phyloP scores from a whole-genome alignment of 2,113 vertebrate species.

The Vombatus ursinus region DNA sequence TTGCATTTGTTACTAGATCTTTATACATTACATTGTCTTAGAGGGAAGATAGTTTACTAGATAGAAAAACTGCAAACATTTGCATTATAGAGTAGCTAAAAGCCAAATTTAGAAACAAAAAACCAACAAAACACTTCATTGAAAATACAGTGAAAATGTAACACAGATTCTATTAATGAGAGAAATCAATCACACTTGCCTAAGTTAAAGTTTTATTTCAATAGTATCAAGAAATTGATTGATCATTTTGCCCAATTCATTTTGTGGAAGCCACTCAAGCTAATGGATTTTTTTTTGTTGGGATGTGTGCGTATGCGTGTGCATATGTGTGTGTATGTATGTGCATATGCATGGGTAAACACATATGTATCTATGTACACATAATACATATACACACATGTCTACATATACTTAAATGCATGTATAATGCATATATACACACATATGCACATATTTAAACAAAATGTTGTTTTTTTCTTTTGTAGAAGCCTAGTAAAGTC shows the following conservation, averaged over 20 bases:
- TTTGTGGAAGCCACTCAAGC: slow-evolving; percentile 73
- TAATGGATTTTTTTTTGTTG: background rate
- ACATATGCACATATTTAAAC: background rate
- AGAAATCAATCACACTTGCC: background rate
- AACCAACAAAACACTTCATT: slow-evolving; percentile 60
- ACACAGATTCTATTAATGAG: background rate
- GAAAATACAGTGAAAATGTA: background rate
- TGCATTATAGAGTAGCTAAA: slow-evolving; percentile 72
- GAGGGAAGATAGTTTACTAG: slow-evolving; percentile 69
- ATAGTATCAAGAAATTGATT: slow-evolving; percentile 81
- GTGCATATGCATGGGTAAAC: background rate
- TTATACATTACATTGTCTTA: slow-evolving; percentile 9
- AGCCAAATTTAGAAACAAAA: slow-evolving; percentile 69
- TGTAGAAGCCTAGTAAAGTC: slow-evolving; percentile 68
- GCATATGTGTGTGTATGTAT: background rate
- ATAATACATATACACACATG: background rate
- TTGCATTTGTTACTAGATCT: slow-evolving; percentile 20
- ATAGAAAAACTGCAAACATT: slow-evolving; percentile 71
- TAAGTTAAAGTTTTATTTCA: background rate
- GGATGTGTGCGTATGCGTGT: background rate
- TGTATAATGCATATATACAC: background rate
- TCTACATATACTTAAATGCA: background rate
- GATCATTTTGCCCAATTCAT: slow-evolving; percentile 75
- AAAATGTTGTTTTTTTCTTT: slow-evolving; percentile 53
- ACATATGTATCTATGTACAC: too few relatives aligned